Conservation (phyloP, 2,113 vertebrate species). For the Canis aureus region DNA sequence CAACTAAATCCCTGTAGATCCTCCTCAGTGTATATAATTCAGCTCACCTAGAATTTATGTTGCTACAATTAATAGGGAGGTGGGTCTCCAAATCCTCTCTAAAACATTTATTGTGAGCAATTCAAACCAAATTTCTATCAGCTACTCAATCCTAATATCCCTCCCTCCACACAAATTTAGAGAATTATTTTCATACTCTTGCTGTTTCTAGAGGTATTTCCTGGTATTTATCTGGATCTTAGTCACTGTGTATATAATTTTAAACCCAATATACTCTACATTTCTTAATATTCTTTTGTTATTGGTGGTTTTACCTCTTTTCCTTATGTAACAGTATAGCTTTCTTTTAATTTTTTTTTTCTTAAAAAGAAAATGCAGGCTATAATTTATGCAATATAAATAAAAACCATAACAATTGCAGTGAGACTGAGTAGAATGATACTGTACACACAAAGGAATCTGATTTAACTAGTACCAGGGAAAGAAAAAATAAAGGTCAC, state of each 20-base stretch:
- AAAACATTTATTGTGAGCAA: conserved; percentile 26
- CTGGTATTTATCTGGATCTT: conserved; percentile 47
- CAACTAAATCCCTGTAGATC: conserved; percentile 61
- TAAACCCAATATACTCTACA: background rate
- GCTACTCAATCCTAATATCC: background rate
- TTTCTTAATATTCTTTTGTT: conserved; percentile 21
- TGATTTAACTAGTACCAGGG: background rate
- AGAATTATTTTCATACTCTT: conserved; percentile 13
- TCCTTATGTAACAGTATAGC: background rate
- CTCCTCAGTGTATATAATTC: conserved; percentile 51
- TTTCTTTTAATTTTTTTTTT: background rate
- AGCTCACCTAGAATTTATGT: conserved; percentile 36
- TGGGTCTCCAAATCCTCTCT: background rate
- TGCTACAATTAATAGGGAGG: background rate
- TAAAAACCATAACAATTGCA: conserved; percentile 41
- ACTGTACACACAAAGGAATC: background rate
- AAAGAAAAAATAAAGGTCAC: conserved; percentile 15
- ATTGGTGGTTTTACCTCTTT: background rate
- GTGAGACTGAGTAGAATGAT: background rate
- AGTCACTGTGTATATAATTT: background rate
- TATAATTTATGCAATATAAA: background rate
- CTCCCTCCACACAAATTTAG: background rate
- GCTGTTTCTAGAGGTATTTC: background rate
- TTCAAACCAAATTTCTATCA: conserved; percentile 42
- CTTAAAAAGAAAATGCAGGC: background rate